Evolutionary conservation across 2,113 vertebrate species (phyloP).

Genomic region (Lepisosteus osseus): DNA sequence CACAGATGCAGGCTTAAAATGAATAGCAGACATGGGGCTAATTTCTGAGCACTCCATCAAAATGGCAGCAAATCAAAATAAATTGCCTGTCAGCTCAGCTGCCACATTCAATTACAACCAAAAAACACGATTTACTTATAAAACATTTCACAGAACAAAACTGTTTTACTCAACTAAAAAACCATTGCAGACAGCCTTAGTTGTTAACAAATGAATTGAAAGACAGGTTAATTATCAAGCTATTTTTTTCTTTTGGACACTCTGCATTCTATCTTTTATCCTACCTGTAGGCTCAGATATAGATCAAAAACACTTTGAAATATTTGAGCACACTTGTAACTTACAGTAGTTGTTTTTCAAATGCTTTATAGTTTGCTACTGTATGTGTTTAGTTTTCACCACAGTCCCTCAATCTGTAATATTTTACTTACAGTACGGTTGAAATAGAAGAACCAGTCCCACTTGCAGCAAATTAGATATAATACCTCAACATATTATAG

Average conservation of each 20-base stretch:
- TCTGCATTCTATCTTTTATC: too few species aligned
- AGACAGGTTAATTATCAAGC: slow-evolving; percentile 18
- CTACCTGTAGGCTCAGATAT: too few species aligned
- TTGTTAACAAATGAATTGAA: slow-evolving; percentile 15
- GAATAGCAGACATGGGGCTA: neutral
- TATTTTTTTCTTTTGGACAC: neutral
- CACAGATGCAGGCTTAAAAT: neutral
- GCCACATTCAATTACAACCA: slow-evolving; percentile 3
- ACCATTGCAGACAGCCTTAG: neutral
- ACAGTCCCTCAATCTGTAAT: too few species aligned
- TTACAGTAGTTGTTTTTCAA: too few species aligned
- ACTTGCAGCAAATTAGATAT: too few species aligned
- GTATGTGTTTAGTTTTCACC: too few species aligned
- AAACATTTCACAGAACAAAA: neutral
- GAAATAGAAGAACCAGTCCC: too few species aligned
- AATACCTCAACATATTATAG: too few species aligned
- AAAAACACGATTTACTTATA: neutral
- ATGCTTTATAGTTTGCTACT: too few species aligned
- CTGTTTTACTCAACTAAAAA: neutral
- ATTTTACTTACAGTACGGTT: too few species aligned
- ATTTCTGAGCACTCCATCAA: neutral
- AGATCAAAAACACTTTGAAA: too few species aligned
- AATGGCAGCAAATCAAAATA: slow-evolving; percentile 6
- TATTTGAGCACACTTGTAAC: too few species aligned
- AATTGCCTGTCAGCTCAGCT: slow-evolving; percentile 1